Evolutionary conservation across 2,797 vertebrate species (phyloP).

Genomic region (Ctenopoma kingsleyae): DNA sequence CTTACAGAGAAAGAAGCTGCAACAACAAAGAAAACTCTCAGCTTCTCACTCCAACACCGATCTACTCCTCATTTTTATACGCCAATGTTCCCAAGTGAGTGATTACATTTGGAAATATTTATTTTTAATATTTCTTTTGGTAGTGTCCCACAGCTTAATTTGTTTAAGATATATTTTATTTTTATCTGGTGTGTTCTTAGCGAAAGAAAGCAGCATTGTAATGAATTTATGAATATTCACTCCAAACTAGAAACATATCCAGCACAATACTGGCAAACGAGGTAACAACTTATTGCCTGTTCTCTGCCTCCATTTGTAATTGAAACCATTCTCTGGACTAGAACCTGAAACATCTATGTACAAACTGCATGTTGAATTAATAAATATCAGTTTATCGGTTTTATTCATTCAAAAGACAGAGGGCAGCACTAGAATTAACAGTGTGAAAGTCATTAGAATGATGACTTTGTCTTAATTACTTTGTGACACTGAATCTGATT

Average conservation of each 20-base stretch:
- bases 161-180: background rate
- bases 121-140: background rate
- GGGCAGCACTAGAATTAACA: constrained; percentile 62
- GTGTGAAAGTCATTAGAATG: constrained; percentile 10
- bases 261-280: background rate
- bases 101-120: constrained; percentile 5
- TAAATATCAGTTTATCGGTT: constrained; percentile 5
- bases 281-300: constrained; percentile 13
- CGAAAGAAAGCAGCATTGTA: background rate
- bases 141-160: background rate
- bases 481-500: background rate
- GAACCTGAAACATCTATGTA: constrained; percentile 50
- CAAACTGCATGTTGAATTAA: constrained; percentile 10
- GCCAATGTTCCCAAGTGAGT: constrained; percentile 2
- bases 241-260: background rate
- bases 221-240: constrained; percentile 1
- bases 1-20: background rate
- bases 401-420: constrained; percentile 55
- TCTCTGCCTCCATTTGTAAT: constrained; percentile 25
- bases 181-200: background rate
- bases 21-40: background rate
- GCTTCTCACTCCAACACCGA: background rate
- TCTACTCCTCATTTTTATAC: constrained; percentile 6
- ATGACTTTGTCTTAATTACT: constrained; percentile 1
- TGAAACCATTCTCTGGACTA: constrained; percentile 41